Conservation (phyloP, 2,888 invertebrate genomes). For the Rugalucina vietnamica region DNA sequence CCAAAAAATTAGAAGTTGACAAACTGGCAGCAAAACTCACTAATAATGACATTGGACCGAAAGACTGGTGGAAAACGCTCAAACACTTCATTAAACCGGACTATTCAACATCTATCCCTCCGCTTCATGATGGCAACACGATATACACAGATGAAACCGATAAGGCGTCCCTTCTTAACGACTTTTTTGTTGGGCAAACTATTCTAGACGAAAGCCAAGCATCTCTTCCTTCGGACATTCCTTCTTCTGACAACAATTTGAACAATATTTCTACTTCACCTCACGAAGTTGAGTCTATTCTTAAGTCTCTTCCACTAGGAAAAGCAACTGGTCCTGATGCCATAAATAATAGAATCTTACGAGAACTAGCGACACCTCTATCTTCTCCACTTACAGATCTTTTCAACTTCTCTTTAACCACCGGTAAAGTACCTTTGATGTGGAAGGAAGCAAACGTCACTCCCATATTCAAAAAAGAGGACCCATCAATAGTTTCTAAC, state of each 20-base stretch:
- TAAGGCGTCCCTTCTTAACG: not conserved
- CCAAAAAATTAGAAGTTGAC: not conserved
- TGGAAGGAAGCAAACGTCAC: slow-evolving; percentile 35
- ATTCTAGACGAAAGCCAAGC: not conserved
- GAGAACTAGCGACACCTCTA: slow-evolving; percentile 1
- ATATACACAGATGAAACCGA: not conserved
- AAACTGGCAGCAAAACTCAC: slow-evolving; percentile 3
- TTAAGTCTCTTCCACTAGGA: not conserved
- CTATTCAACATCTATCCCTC: not conserved
- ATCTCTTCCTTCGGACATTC: not conserved
- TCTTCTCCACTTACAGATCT: slow-evolving; percentile 23
- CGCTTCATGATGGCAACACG: not conserved
- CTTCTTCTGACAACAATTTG: not conserved
- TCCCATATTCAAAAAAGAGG: slow-evolving; percentile 25
- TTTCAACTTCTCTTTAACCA: slow-evolving; percentile 13
- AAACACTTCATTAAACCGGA: not conserved
- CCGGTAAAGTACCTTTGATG: not conserved
- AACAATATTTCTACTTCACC: not conserved
- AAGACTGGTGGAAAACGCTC: not conserved
- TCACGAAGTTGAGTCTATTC: not conserved
- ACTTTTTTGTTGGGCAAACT: not conserved
- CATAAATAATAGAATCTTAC: slow-evolving; percentile 9
- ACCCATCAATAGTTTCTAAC: not conserved
- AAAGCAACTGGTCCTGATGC: too few relatives aligned
- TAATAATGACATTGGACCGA: not conserved